These are phyloP conservation scores for Sinonovacula constricta DNA, from an alignment of 1,140 invertebrate species.

Conservation along the genomic window DNA sequence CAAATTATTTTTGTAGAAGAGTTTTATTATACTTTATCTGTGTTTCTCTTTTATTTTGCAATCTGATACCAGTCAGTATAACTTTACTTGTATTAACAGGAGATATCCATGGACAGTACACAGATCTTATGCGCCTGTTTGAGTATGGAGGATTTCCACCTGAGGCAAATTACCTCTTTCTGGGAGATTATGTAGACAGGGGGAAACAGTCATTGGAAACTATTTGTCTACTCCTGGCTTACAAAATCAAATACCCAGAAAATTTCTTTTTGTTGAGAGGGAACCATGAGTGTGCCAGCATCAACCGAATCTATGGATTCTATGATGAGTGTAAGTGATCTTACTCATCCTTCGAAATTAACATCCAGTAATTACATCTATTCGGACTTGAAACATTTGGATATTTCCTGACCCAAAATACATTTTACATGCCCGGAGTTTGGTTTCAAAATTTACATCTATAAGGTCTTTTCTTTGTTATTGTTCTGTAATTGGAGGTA, in stretches of 20 bases:
- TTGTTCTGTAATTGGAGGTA: no score
- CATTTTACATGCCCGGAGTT: no score
- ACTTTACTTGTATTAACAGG: no score
- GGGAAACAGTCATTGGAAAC: constrained; percentile 83
- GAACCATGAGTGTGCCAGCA: constrained; percentile 84
- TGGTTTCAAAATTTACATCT: no score
- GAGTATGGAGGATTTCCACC: constrained; percentile 82
- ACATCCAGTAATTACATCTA: no score
- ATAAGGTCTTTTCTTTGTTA: no score
- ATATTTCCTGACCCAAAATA: no score
- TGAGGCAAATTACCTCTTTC: constrained; percentile 82
- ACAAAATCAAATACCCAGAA: constrained; percentile 81
- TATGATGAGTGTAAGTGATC: constrained; percentile 78
- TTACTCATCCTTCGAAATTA: no score
- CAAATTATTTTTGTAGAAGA: no score
- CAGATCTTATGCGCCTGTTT: constrained; percentile 81
- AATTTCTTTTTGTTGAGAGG: constrained; percentile 85
- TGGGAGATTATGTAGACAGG: constrained; percentile 81
- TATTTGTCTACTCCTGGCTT: constrained; percentile 78
- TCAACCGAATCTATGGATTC: constrained; percentile 84
- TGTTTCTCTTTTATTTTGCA: constrained; percentile 3
- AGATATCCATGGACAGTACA: constrained; percentile 83
- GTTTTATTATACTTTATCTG: no score
- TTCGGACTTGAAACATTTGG: no score
- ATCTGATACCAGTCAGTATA: background rate